Conservation (phyloP, 1,140 invertebrate genomes). For the Drosophila lacteicornis region DNA sequence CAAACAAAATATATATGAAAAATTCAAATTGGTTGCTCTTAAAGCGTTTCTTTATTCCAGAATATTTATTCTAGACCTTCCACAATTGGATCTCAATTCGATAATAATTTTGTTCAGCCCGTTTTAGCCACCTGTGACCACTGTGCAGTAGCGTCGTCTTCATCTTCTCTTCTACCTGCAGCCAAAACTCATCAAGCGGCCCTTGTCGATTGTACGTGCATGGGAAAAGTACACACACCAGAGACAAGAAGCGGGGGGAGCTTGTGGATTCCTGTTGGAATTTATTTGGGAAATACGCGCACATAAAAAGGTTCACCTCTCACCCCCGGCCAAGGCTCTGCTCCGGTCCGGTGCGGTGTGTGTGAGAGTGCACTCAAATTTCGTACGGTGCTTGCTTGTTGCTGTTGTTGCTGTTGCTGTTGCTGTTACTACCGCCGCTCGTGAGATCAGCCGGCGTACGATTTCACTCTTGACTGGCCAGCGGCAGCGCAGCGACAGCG, state of each 20-base stretch:
- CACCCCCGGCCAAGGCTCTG: slow-evolving; percentile 13
- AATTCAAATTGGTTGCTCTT: too few species aligned
- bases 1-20: too few species aligned
- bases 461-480: slow-evolving; percentile 82
- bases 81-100: not conserved
- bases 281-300: slow-evolving; percentile 82
- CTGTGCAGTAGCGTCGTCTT: slow-evolving; percentile 53
- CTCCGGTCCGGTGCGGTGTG: slow-evolving; percentile 50
- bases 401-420: slow-evolving; percentile 7
- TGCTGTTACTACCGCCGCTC: slow-evolving; percentile 37
- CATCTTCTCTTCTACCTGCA: slow-evolving; percentile 79
- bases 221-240: slow-evolving; percentile 81
- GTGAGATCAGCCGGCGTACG: slow-evolving; percentile 80
- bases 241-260: slow-evolving; percentile 29
- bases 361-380: slow-evolving; percentile 81
- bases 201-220: slow-evolving; percentile 83
- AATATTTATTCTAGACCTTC: too few species aligned
- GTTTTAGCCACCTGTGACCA: slow-evolving; percentile 9
- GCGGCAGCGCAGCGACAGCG: slow-evolving; percentile 70
- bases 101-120: not conserved
- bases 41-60: too few species aligned
- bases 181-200: slow-evolving; percentile 82
- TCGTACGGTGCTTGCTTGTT: slow-evolving; percentile 72
- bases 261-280: slow-evolving; percentile 82
- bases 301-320: slow-evolving; percentile 64